phyloP scores from a whole-genome alignment of 2,797 vertebrate species.

The Apogon hyalosoma region DNA sequence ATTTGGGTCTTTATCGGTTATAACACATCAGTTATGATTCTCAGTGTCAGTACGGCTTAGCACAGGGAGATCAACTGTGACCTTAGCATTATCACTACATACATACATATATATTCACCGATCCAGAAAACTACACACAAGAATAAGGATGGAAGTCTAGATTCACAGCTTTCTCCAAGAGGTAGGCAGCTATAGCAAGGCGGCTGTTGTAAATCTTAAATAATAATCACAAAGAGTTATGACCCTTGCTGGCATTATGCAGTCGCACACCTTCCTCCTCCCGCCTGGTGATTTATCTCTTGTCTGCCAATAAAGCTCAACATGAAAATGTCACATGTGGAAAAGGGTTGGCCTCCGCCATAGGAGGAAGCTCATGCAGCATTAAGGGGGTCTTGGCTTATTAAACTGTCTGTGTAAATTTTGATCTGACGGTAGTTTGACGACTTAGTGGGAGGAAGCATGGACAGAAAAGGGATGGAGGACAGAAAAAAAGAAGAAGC shows the following conservation, averaged over 20 bases:
- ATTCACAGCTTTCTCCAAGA: constrained; percentile 44
- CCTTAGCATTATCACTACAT: constrained; percentile 54
- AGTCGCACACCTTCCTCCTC: constrained; percentile 74
- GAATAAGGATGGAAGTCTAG: constrained; percentile 27
- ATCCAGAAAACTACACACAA: constrained; percentile 26
- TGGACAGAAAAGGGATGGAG: constrained; percentile 8
- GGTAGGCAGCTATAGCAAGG: constrained; percentile 45
- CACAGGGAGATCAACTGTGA: constrained; percentile 62
- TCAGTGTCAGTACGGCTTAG: constrained; percentile 55
- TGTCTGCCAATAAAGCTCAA: constrained; percentile 77
- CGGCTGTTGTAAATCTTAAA: constrained; percentile 78
- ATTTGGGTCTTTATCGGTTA: no score
- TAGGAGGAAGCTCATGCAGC: constrained; percentile 63
- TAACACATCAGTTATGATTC: constrained; percentile 59
- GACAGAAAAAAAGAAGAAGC: constrained; percentile 8
- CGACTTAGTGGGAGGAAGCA: constrained; percentile 38
- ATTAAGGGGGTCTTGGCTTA: constrained; percentile 80
- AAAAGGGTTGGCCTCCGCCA: constrained; percentile 66
- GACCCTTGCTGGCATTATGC: constrained; percentile 77
- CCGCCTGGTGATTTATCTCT: constrained; percentile 76
- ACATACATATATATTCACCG: constrained; percentile 12
- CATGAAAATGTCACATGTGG: constrained; percentile 81
- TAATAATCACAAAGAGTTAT: constrained; percentile 81
- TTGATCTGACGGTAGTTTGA: constrained; percentile 69
- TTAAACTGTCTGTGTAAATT: constrained; percentile 84